Conservation (phyloP, 2,797 vertebrate genomes). For the Notamacropus eugenii region DNA sequence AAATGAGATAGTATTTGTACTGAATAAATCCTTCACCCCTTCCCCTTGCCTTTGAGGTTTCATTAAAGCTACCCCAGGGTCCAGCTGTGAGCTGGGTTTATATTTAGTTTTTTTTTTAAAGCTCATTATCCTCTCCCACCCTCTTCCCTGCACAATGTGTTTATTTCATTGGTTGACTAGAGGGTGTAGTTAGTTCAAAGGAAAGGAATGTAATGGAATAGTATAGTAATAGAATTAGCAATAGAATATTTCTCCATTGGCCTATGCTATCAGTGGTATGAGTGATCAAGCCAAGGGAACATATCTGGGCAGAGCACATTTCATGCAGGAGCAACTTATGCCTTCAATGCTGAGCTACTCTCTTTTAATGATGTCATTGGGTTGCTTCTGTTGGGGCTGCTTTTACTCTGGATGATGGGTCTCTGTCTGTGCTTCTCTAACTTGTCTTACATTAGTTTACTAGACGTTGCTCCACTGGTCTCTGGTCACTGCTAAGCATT, state of each 20-base stretch:
- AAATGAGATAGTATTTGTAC: background rate
- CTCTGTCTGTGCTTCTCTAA: no score
- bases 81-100: background rate
- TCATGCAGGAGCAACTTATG: background rate
- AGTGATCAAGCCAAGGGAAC: background rate
- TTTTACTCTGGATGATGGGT: no score
- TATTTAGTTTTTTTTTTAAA: background rate
- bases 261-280: background rate
- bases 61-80: background rate
- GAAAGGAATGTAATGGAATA: background rate
- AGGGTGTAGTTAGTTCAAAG: background rate
- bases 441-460: background rate
- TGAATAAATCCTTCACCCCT: background rate
- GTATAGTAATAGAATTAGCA: background rate
- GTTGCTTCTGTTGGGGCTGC: no score
- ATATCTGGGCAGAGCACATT: background rate
- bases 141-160: background rate
- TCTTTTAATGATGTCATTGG: background rate
- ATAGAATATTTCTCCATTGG: background rate
- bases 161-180: background rate
- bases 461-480: background rate
- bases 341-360: background rate
- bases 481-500: background rate
- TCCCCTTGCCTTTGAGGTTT: background rate
- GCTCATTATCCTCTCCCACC: fast-evolving